These are phyloP conservation scores for Polia nebulosa DNA, from an alignment of 2,888 invertebrate genomes.

Conservation along the genomic window DNA sequence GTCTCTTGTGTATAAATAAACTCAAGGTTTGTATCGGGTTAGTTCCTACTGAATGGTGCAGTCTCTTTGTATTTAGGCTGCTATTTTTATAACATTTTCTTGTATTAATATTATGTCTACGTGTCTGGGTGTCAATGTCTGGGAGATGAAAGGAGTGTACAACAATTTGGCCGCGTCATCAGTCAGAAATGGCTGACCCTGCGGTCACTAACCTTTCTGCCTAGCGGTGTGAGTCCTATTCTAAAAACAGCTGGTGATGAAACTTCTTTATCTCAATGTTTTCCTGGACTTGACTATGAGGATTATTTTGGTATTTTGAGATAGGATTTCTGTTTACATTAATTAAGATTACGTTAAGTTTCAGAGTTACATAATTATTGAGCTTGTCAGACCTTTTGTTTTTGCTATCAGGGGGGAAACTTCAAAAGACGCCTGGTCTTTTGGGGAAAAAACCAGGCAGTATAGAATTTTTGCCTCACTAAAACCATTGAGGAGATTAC, in stretches of 20 bases:
- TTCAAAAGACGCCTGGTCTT: too few species aligned
- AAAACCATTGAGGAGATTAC: too few species aligned
- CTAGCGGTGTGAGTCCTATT: slow-evolving; percentile 41
- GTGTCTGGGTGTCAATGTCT: slow-evolving; percentile 47
- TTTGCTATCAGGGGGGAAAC: too few species aligned
- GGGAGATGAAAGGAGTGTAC: slow-evolving; percentile 43
- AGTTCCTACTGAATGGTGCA: slow-evolving; percentile 57
- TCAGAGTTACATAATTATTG: not conserved
- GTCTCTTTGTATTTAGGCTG: slow-evolving; percentile 58
- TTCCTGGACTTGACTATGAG: not conserved
- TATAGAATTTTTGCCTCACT: too few species aligned
- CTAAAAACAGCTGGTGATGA: slow-evolving; percentile 26
- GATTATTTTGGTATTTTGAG: not conserved
- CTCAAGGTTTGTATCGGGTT: slow-evolving; percentile 72
- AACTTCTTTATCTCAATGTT: slow-evolving; percentile 17
- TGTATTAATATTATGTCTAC: slow-evolving; percentile 55
- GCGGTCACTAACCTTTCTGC: slow-evolving; percentile 25
- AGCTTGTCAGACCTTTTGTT: not conserved
- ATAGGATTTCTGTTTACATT: not conserved
- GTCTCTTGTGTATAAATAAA: slow-evolving; percentile 80
- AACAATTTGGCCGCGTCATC: slow-evolving; percentile 38
- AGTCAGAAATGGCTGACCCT: slow-evolving; percentile 28
- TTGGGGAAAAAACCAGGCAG: too few species aligned
- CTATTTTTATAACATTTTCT: slow-evolving; percentile 56
- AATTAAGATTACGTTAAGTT: not conserved